Conservation (phyloP, 2,888 invertebrate genomes). For the Fragum fragum region DNA sequence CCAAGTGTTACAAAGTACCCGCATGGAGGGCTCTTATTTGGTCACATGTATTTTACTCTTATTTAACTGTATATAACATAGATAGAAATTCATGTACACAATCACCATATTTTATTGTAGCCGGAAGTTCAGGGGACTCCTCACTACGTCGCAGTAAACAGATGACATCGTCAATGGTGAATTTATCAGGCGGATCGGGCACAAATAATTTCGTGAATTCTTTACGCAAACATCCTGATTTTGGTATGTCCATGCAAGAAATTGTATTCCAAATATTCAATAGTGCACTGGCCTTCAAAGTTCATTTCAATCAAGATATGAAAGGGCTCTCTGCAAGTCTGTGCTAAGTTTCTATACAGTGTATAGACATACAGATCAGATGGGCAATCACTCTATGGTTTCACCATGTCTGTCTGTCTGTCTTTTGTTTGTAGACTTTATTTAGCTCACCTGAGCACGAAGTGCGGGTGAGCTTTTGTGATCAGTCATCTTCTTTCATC, state of each 20-base stretch:
- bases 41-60: neutral
- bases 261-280: neutral
- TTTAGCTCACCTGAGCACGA: too few relatives aligned
- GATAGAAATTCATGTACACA: conserved; percentile 10
- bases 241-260: conserved; percentile 74
- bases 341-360: too few relatives aligned
- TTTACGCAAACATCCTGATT: conserved; percentile 78
- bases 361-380: too few relatives aligned
- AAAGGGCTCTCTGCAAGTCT: too few relatives aligned
- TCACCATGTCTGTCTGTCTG: too few relatives aligned
- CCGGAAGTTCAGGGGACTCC: conserved; percentile 81
- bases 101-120: conserved; percentile 63
- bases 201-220: conserved; percentile 69
- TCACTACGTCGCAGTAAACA: conserved; percentile 79
- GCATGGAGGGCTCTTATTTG: neutral
- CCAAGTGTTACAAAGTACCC: too few relatives aligned
- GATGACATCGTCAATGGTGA: conserved; percentile 81
- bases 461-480: too few relatives aligned
- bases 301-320: too few relatives aligned
- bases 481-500: too few relatives aligned
- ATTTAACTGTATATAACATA: neutral
- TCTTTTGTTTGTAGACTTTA: too few relatives aligned
- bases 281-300: neutral
- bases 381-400: too few relatives aligned
- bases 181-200: conserved; percentile 73